These are phyloP conservation scores for Holothuria glaberrima DNA, from an alignment of 35 echinoderm and acorn worm genomes.

Conservation along the genomic window DNA sequence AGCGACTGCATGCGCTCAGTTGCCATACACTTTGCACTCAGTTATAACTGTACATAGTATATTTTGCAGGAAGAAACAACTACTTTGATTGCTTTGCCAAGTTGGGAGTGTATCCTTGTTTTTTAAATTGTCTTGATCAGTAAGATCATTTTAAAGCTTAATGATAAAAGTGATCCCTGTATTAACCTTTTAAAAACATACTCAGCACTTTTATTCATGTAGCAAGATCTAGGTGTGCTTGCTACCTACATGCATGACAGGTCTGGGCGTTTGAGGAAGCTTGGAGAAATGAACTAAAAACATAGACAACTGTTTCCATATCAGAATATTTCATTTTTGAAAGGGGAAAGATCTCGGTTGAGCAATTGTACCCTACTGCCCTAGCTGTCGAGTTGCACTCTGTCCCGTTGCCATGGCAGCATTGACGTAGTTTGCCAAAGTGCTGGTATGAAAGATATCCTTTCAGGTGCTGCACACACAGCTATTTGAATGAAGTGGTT, in stretches of 20 bases:
- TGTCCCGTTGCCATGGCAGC: conserved; percentile 44
- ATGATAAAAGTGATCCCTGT: too few relatives aligned
- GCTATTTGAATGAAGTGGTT: conserved; percentile 38
- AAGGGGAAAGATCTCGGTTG: neutral
- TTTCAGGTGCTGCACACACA: conserved; percentile 29
- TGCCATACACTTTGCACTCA: too few relatives aligned
- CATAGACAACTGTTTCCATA: neutral
- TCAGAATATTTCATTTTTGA: neutral
- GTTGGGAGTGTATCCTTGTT: too few relatives aligned
- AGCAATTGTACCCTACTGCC: conserved; percentile 4
- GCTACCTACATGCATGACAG: neutral
- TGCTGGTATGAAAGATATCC: conserved; percentile 43
- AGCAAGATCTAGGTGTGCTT: too few relatives aligned
- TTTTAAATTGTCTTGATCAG: too few relatives aligned
- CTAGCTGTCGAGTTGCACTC: conserved; percentile 27
- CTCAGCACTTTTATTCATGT: too few relatives aligned
- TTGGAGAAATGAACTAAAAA: neutral
- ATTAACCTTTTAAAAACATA: too few relatives aligned
- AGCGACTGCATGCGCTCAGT: too few relatives aligned
- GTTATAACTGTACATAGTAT: too few relatives aligned
- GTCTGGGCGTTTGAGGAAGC: neutral
- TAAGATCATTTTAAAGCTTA: too few relatives aligned
- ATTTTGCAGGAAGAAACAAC: too few relatives aligned
- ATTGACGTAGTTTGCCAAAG: conserved; percentile 45
- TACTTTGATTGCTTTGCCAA: too few relatives aligned